Base-by-base conservation (phyloP, 1,140 invertebrate species). In the Lethocerus indicus region DNA sequence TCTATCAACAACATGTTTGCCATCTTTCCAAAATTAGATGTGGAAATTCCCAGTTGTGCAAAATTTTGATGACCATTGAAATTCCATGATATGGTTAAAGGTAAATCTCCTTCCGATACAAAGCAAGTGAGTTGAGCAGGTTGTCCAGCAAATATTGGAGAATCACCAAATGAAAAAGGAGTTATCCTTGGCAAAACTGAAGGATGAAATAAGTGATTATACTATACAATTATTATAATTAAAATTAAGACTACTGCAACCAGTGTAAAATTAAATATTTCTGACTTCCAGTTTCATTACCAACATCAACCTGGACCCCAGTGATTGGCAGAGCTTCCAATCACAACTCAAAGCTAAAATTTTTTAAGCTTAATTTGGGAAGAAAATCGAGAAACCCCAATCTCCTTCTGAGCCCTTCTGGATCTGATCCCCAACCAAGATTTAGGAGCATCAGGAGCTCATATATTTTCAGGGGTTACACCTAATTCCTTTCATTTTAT, bases 1-100 rank as follows among this genome's bases (percentile, higher is more conserved):
- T 78, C 74, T 56, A 83, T 81, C 28, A 76, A 76, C 51, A 93
- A 65, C 58, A 85, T 68, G 47, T 75, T 79, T 61, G 67, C 51
- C 53, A 78, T 79, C 57, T 75, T 73, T 42, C 81, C 80, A 57
- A 81, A 64, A 63, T 74, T 75, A 12, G 59, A 60, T 12, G 63
- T 63, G 0, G 56, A 55, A 25, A 69, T 61, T 43, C 61, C 58
- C 49, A 52, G 26, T 7, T 56, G 29, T 18, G 48, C 28, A 14
- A 53, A 46, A 23, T 52, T 46, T n/a, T 37, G 37, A 2, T 49
- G 25, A 18, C 57, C 58, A 26, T 59, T 54, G 52, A 63, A 63
- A 40, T 49, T 54, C 63, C 63, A 64, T 1, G 51, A 51, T 32
- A 64, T 60, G 25, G 58, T 50, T n/a, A 64, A 36, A 20, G 63